Base-by-base conservation (phyloP, 2,113 vertebrate species). In the Heterocephalus glaber region DNA sequence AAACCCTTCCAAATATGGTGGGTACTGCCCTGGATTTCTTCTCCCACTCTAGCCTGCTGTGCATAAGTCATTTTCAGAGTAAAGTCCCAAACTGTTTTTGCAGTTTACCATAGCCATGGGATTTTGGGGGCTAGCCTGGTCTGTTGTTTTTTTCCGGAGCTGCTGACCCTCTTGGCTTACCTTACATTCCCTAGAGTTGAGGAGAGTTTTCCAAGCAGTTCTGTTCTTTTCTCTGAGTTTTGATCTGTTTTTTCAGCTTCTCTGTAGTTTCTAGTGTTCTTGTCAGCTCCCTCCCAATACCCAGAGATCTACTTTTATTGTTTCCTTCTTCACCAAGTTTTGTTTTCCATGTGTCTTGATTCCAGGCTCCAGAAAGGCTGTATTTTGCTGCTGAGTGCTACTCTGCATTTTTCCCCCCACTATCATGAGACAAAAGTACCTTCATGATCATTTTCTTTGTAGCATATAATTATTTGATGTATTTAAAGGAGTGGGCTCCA, bases 401-500 rank as follows among this genome's bases (percentile, higher is more conserved):
- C 35, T 68, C 35, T n/a, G 16, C 14, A 13, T 16, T 35, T 35
- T 20, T 19, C 16, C 65, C 35, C 35, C 7, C 35, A 68, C 52
- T 89, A 92, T 74, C 49, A 89, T 49, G 65, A 85, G 38, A 68
- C 26, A 84, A 82, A 95, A 88, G 72, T 77, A 76, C 0, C 63
- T 56, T 72, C 41, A 68, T 30, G n/a, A 88, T 95, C 72, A 79
- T 90, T 90, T 92, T 94, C 70, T 92, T 95, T 92, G 38, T 54
- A 88, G 88, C 47, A 90, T 81, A 82, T 95, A 28, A 84, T 76
- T 28, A 80, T 74, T 96, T 96, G 60, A 60, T 95, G 72, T 95
- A 52, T 94, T 94, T 63, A 94, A 63, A 95, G 65, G 41, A 65
- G 19, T 87, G 65, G 56, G 93, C 87, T 86, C 83, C 24, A 65